Percentiles rank a stretch among this genome's conserved stretches.
phyloP scores from a whole-genome alignment of 2,888 invertebrate genomes.

The Acanthosepion esculentum region DNA sequence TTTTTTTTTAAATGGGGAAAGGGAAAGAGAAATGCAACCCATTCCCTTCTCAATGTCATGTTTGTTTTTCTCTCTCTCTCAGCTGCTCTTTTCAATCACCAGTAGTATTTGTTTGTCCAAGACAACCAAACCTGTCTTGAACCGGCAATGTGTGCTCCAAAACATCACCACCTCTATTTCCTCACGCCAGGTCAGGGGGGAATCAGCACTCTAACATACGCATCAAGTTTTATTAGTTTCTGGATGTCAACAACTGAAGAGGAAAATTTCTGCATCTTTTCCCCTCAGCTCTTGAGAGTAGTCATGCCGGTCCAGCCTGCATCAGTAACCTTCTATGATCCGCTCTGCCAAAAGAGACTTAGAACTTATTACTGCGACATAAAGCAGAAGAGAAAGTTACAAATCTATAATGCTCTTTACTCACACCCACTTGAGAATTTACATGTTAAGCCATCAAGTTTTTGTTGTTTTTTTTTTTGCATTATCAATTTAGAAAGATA shows the following conservation, averaged over 20 bases:
- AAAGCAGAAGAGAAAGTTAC: conserved; percentile 46
- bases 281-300: conserved; percentile 59
- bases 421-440: not conserved
- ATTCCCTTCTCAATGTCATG: not conserved
- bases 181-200: conserved; percentile 44
- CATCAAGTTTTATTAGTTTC: conserved; percentile 38
- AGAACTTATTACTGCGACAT: conserved; percentile 49
- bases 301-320: conserved; percentile 66
- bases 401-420: not conserved
- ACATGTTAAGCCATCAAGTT: not conserved
- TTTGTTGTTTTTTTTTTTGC: too few relatives aligned
- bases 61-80: not conserved
- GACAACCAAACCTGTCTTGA: conserved; percentile 39
- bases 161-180: conserved; percentile 42
- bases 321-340: conserved; percentile 51
- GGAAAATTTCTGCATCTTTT: conserved; percentile 51
- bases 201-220: conserved; percentile 24
- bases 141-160: conserved; percentile 38
- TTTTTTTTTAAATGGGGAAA: not conserved
- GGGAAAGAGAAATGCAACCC: conserved; percentile 17
- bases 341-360: conserved; percentile 49
- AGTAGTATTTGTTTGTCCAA: not conserved
- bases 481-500: not conserved
- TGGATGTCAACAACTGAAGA: conserved; percentile 48
- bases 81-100: not conserved